Evolutionary conservation across 1,140 invertebrate species (phyloP), one percentile per base, ranked within the genome.

Genomic region (Pseudoatta argentina): DNA sequence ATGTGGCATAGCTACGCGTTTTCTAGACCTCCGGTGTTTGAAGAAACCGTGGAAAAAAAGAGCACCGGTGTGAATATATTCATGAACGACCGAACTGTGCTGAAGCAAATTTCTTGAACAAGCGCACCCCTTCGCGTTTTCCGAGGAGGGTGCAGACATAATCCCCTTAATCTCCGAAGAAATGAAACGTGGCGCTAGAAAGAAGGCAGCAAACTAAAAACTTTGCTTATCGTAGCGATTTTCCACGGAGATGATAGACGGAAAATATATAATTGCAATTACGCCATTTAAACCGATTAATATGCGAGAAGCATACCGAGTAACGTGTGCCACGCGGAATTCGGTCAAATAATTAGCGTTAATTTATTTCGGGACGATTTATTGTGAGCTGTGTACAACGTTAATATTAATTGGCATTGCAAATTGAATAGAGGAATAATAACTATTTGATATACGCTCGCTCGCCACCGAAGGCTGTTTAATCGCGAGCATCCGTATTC

Each of bases 1-100:
- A 91, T 88, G 86, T 91, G 82, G 86, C 72, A 88, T 88, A 86
- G 77, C 86, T 88, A 51, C 61, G 86, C 75, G 76, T 81, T 64
- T 64, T 86, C 67, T 66, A 77, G 61, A 77, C 73, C 34, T 67
- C 63, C 71, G 83, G 21, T 66, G 55, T 57, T 66, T 66, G 85
- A 61, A 59, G 79, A 63, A 87, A 78, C 16, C 48, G 27, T 73
- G 88, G 73, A 82, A 86, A 87, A 24, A 88, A 73, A 79, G 77
- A 83, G 85, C 88, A 61, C 44, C 51, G 71, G 69, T 57, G 86
- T 82, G 57, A 75, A 89, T 89, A 73, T 81, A 55, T 61, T 53
- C 71, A 81, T 71, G 55, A 89, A 82, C 87, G 87, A 76, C 48
- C 48, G 44, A 57, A 75, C 34, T 67, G 63, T 67, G 63, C 76